A percentile compares a stretch with the other conserved stretches of the same genome.
These are phyloP conservation scores for Aplysia californica DNA, from an alignment of 1,140 invertebrate genomes.

Conservation along the genomic window DNA sequence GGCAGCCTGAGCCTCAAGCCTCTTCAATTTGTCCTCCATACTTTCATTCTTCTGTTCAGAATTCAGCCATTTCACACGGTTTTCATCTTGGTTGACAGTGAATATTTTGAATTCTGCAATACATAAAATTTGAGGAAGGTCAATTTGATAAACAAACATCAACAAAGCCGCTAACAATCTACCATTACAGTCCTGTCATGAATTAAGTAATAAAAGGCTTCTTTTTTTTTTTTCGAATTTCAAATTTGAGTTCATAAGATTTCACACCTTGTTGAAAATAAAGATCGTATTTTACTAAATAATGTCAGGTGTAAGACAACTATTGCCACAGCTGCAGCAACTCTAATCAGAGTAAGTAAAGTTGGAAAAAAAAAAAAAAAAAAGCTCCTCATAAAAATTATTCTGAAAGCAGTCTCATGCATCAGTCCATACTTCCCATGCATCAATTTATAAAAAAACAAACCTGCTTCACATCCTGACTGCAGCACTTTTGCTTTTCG, in stretches of 20 bases:
- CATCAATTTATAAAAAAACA: background rate
- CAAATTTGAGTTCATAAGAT: background rate
- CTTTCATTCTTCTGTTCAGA: conserved; percentile 77
- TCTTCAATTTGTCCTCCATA: conserved; percentile 76
- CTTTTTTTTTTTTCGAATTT: background rate
- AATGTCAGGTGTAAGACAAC: background rate
- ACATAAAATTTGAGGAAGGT: background rate
- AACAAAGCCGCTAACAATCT: background rate
- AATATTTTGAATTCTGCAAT: conserved; percentile 78
- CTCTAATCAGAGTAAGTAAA: background rate
- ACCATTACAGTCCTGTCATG: background rate
- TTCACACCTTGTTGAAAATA: background rate
- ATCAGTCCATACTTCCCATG: background rate
- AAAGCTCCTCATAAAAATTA: background rate
- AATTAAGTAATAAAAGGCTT: background rate
- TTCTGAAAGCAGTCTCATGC: background rate
- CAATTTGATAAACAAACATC: background rate
- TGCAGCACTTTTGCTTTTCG: conserved; percentile 57
- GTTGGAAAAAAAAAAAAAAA: background rate
- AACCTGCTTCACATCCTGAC: conserved; percentile 61
- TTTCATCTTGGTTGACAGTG: conserved; percentile 78
- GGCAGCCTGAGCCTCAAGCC: conserved; percentile 74
- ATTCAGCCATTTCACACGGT: conserved; percentile 76
- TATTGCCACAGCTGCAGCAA: background rate
- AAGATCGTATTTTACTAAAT: background rate